phyloP scores from a whole-genome alignment of 1,140 invertebrate genomes.

The Pteromalus puparum region DNA sequence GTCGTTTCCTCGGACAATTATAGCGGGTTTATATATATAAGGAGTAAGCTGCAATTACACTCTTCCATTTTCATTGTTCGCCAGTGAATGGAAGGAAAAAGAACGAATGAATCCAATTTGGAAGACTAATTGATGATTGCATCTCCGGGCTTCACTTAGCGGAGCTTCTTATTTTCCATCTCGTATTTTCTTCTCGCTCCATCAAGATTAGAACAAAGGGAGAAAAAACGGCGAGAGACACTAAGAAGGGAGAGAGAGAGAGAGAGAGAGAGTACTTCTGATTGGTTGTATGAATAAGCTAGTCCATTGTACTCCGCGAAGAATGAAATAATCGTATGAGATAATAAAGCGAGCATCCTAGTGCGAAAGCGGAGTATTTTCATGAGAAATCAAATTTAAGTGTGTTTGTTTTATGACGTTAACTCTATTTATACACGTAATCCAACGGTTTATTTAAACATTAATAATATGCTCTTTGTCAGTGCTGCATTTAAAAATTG shows the following conservation, averaged over 20 bases:
- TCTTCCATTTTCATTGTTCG: constrained; percentile 9
- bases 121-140: constrained; percentile 28
- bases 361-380: background rate
- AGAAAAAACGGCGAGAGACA: background rate
- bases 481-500: too few relatives aligned
- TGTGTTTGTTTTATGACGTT: too few relatives aligned
- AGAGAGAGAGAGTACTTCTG: background rate
- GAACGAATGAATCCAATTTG: background rate
- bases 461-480: too few relatives aligned
- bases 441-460: too few relatives aligned
- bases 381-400: background rate
- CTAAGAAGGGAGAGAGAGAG: background rate
- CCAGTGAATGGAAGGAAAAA: constrained; percentile 11
- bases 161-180: background rate
- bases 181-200: background rate
- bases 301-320: background rate
- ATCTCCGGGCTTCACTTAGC: background rate
- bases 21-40: constrained; percentile 10
- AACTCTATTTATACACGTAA: too few relatives aligned
- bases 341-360: background rate
- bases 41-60: constrained; percentile 32
- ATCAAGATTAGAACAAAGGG: background rate
- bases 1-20: constrained; percentile 50
- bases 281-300: background rate
- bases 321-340: background rate